Evolutionary conservation across 1,140 invertebrate genomes (phyloP), one percentile per base, ranked within the genome.

Genomic region (Leptopilina clavipes): DNA sequence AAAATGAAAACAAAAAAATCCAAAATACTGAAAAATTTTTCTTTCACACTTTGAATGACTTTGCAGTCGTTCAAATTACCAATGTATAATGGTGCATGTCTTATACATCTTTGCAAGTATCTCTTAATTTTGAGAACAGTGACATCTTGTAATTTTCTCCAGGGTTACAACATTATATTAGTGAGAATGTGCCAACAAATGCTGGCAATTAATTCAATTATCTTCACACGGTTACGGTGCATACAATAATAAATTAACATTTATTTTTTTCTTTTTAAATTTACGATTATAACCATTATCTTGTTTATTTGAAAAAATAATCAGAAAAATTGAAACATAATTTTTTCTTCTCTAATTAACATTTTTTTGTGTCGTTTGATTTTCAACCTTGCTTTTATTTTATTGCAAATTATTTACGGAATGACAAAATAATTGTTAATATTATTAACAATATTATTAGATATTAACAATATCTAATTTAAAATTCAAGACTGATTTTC

Each of bases 81-180:
- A 52, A 52, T 52, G 48, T 52, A n/a, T n/a, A n/a, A n/a, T 12
- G 25, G 25, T 6, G 48, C 14, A 52, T 17, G 48, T 52, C 6
- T 17, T n/a, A 52, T 17, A 52, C 48, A 17, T 7, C 14, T 52
- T 52, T 3, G 48, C 14, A 52, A 52, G 48, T 52, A 17, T n/a
- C 48, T 52, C 48, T 52, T 52, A 52, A 52, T n/a, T 52, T 52
- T 52, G 1, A 52, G n/a, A 52, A 17, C 48, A 52, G 48, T 52
- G 48, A 52, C 48, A 52, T 52, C 48, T 52, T 17, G 48, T n/a
- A 52, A 52, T 52, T 40, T 40, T 52, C 6, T 52, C 48, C 48
- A 52, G 48, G 48, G 14, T 52, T 52, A 17, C n/a, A 6, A 0
- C 6, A n/a, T 40, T 31, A 31, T 31, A 31, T n/a, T 31, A 31